Conservation (phyloP, 2,888 invertebrate genomes). For the Mimas tiliae region DNA sequence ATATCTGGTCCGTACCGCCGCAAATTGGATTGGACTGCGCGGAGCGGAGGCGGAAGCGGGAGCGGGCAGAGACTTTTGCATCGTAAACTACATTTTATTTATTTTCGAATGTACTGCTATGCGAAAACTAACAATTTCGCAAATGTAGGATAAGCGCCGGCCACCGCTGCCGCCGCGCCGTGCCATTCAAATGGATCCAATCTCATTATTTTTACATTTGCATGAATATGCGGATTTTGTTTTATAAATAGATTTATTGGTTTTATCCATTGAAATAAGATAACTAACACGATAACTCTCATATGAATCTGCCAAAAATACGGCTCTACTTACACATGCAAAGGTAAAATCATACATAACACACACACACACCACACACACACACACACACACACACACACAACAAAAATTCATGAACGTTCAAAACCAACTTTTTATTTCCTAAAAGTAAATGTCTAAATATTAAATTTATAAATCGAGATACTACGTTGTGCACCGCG, state of each 20-base stretch:
- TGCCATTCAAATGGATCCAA: constrained; percentile 13
- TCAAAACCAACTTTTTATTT: too few relatives aligned
- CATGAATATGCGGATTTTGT: not conserved
- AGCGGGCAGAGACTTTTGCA: constrained; percentile 52
- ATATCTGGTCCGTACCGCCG: constrained; percentile 63
- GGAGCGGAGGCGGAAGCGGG: constrained; percentile 27
- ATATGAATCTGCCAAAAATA: too few relatives aligned
- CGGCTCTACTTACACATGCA: too few relatives aligned
- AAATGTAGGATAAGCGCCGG: constrained; percentile 15
- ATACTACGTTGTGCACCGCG: too few relatives aligned
- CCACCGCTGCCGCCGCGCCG: constrained; percentile 9
- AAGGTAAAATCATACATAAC: too few relatives aligned
- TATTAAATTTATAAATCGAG: too few relatives aligned
- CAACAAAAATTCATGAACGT: too few relatives aligned
- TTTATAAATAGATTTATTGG: not conserved
- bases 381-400: too few relatives aligned
- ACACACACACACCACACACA: too few relatives aligned
- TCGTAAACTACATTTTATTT: constrained; percentile 52
- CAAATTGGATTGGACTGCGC: constrained; percentile 70
- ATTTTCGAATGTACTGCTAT: constrained; percentile 42
- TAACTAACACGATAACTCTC: too few relatives aligned
- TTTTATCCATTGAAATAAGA: too few relatives aligned
- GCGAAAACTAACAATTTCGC: constrained; percentile 24
- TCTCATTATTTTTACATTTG: constrained; percentile 8
- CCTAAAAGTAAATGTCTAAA: too few relatives aligned